phyloP scores from a whole-genome alignment of 23 tunicate genomes.

The Trididemnum miniatum region DNA sequence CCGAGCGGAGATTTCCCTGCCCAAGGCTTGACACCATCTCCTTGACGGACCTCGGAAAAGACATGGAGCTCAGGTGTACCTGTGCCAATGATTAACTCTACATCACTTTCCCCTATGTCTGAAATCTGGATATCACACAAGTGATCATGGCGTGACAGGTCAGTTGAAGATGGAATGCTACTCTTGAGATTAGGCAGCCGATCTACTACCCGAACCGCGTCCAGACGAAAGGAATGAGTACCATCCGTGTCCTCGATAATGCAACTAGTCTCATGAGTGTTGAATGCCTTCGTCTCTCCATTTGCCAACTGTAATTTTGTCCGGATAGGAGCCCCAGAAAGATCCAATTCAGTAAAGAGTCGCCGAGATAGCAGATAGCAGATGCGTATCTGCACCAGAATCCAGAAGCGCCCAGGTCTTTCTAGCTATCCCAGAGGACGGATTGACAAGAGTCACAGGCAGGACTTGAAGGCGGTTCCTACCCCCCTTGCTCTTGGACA shows the following conservation, averaged over 20 bases:
- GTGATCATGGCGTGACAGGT: neutral
- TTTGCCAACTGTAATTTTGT: slow-evolving; percentile 11
- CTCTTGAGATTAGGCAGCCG: slow-evolving; percentile 1
- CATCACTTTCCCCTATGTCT: neutral
- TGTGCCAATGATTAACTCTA: slow-evolving; percentile 11
- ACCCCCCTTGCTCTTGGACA: neutral
- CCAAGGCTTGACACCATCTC: neutral
- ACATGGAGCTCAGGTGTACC: slow-evolving; percentile 13
- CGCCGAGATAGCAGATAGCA: slow-evolving; percentile 11
- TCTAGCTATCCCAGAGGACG: neutral
- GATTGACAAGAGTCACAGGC: slow-evolving; percentile 18
- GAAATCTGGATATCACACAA: neutral
- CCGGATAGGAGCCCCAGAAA: neutral
- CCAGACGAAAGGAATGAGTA: neutral
- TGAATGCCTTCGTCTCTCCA: neutral
- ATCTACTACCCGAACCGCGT: neutral
- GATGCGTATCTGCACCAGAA: slow-evolving; percentile 10
- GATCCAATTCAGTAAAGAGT: neutral
- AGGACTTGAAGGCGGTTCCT: slow-evolving; percentile 14
- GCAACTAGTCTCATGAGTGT: slow-evolving; percentile 1
- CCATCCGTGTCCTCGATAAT: neutral
- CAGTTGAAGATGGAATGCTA: slow-evolving; percentile 9
- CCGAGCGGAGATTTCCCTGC: slow-evolving; percentile 6
- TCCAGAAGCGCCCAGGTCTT: slow-evolving; percentile 11
- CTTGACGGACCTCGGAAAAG: neutral